Conservation (phyloP, 2,113 vertebrate genomes). For the Coptodon rendalli region DNA sequence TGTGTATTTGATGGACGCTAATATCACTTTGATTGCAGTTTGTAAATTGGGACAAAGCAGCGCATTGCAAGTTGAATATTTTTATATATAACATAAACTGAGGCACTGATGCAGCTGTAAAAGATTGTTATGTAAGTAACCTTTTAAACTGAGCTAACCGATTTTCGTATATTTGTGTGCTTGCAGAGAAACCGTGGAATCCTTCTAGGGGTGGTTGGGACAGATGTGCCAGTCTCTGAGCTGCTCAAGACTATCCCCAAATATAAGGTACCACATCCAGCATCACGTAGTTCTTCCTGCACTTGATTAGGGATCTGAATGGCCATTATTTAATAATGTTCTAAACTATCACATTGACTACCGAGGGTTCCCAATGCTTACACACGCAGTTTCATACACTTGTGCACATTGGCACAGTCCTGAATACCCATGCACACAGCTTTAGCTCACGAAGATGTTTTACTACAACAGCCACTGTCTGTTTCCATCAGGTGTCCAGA, state of each 20-base stretch:
- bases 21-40: constrained; percentile 19
- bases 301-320: neutral
- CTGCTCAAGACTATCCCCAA: constrained; percentile 96
- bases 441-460: neutral
- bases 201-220: constrained; percentile 94
- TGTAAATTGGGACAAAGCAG: constrained; percentile 4
- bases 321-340: neutral
- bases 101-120: neutral
- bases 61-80: neutral
- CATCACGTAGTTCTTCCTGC: neutral
- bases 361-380: neutral
- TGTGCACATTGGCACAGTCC: neutral
- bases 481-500: neutral
- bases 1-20: neutral
- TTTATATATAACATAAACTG: neutral
- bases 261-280: constrained; percentile 84
- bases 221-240: constrained; percentile 95
- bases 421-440: neutral
- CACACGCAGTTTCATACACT: neutral
- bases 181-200: constrained; percentile 89
- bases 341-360: neutral
- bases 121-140: neutral
- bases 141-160: neutral
- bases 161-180: neutral
- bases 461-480: neutral